Percentiles rank a stretch among this genome's conserved stretches.
Evolutionary conservation across 2,888 invertebrate genomes (phyloP).

Genomic region (Tenthredo amoena): DNA sequence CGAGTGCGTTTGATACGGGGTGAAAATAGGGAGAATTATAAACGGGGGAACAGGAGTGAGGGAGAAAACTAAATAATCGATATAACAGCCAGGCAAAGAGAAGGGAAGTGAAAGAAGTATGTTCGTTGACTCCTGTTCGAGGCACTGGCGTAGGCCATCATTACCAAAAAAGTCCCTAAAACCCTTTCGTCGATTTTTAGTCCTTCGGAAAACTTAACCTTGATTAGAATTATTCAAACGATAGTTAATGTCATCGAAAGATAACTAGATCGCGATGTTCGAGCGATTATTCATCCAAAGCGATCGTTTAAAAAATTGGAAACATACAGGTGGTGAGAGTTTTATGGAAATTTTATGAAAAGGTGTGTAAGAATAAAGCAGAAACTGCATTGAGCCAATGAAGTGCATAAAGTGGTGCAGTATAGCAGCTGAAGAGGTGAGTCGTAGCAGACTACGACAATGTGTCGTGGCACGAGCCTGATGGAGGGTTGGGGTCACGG

Average conservation of each 20-base stretch:
- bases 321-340: conserved; percentile 13
- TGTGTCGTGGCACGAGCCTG: conserved; percentile 75
- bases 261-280: background rate
- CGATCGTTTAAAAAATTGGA: background rate
- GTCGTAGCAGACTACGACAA: conserved; percentile 65
- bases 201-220: background rate
- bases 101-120: conserved; percentile 30
- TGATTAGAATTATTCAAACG: background rate
- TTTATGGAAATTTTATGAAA: conserved; percentile 11
- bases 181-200: background rate
- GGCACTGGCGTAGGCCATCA: conserved; percentile 20
- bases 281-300: background rate
- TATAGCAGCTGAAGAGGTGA: conserved; percentile 42
- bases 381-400: background rate
- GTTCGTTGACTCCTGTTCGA: conserved; percentile 53
- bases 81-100: conserved; percentile 45
- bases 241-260: background rate
- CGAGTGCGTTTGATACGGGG: conserved; percentile 45
- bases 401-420: conserved; percentile 23
- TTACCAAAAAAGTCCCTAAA: background rate
- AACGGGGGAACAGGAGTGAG: conserved; percentile 27
- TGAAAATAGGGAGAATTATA: conserved; percentile 10
- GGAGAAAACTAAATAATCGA: conserved; percentile 52
- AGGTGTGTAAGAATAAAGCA: background rate
- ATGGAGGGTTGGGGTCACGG: conserved; percentile 63